A percentile compares a stretch with the other conserved stretches of the same genome.
Conservation (phyloP, 2,888 invertebrate species). For the Ecliptopera silaceata region DNA sequence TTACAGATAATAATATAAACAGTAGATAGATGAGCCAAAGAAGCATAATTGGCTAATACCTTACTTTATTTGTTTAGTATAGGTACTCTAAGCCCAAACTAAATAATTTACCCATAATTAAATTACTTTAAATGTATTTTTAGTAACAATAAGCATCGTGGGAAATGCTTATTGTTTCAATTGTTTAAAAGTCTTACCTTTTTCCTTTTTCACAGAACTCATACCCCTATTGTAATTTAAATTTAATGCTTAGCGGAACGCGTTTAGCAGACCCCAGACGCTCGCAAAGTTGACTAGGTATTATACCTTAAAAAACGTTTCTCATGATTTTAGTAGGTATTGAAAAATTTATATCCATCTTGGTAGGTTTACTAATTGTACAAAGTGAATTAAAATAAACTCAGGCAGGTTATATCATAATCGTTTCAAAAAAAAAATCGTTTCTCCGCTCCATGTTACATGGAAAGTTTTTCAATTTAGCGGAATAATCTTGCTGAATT, state of each 20-base stretch:
- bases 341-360: neutral
- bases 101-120: neutral
- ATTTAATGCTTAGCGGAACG: constrained; percentile 24
- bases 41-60: too few relatives aligned
- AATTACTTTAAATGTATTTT: neutral
- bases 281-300: constrained; percentile 21
- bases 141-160: neutral
- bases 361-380: neutral
- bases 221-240: constrained; percentile 17
- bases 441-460: too few relatives aligned
- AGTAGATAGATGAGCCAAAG: too few relatives aligned
- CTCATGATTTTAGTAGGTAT: neutral
- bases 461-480: too few relatives aligned
- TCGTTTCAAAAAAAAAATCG: too few relatives aligned
- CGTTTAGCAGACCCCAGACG: constrained; percentile 25
- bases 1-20: too few relatives aligned
- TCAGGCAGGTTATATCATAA: too few relatives aligned
- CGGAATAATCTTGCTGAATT: neutral
- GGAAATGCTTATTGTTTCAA: neutral
- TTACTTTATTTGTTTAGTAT: too few relatives aligned
- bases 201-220: constrained; percentile 1
- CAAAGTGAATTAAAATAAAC: neutral
- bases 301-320: constrained; percentile 11
- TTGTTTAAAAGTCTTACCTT: neutral
- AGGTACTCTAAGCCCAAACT: too few relatives aligned